A percentile compares a stretch with the other conserved stretches of the same genome.
Conservation (phyloP, 2,797 vertebrate species). For the Stomatorhinus walkeri region DNA sequence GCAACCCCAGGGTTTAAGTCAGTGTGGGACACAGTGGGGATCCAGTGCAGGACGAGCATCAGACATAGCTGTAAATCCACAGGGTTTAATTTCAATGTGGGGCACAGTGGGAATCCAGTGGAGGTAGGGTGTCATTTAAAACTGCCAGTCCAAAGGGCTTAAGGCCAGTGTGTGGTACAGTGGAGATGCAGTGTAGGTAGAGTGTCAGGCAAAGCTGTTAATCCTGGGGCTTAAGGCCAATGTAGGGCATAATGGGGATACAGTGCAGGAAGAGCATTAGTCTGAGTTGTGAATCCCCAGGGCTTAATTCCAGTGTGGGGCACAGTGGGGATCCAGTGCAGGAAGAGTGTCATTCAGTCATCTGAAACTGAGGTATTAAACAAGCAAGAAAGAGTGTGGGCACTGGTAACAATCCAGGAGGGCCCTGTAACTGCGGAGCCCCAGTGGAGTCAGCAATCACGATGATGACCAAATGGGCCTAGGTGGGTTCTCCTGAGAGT, state of each 20-base stretch:
- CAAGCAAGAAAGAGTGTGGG: background rate
- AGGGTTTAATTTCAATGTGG: background rate
- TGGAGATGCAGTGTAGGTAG: background rate
- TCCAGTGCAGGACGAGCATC: too few relatives aligned
- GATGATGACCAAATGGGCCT: slow-evolving; percentile 54
- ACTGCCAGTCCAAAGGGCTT: background rate
- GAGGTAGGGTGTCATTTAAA: background rate
- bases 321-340: background rate
- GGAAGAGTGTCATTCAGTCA: background rate
- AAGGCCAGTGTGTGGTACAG: background rate
- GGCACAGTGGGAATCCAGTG: background rate
- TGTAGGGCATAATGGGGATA: background rate
- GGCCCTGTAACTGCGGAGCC: slow-evolving; percentile 20
- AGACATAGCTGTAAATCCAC: background rate
- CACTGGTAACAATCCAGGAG: slow-evolving; percentile 22
- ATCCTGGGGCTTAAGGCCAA: background rate
- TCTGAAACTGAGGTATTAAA: background rate
- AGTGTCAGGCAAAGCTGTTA: background rate
- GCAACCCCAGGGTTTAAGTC: background rate
- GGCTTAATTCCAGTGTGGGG: background rate
- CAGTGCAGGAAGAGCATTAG: background rate
- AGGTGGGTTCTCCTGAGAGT: slow-evolving; percentile 47
- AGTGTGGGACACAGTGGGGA: background rate
- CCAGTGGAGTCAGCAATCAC: slow-evolving; percentile 54
- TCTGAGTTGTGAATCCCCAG: background rate